Base-by-base conservation (phyloP, 2,888 invertebrate genomes). In the Apotomis turbidana region DNA sequence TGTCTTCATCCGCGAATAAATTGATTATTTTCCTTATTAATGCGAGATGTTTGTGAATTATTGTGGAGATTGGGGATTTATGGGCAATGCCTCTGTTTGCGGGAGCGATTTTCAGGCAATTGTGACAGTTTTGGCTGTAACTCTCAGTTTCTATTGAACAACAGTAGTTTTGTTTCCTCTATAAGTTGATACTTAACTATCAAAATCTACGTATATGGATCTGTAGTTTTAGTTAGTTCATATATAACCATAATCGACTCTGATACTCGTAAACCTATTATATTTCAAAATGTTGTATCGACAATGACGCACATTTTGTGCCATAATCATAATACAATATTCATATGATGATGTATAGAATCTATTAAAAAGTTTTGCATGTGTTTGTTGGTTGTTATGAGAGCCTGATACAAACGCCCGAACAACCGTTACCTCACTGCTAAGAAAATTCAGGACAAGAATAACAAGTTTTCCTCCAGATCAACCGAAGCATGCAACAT, bases 1-100 rank as follows among this genome's bases (percentile, higher is more conserved):
- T 87, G 87, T 92, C 92, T 92, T 89, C 86, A 92, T 93, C 83
- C 62, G 13, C 10, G 41, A 57, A 61, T 54, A 70, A 70, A 70
- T 71, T 68, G 71, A 71, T 71, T 70, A 63, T 70, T 71, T 71
- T 49, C 71, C 67, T 71, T 71, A 71, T 71, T 71, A 71, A 71
- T 71, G 67, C 57, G 61, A 61, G 55, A 67, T 55, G 15, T 62
- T 62, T 67, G 61, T 68, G 61, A 71, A 68, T 62, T 71, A 71
- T 68, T 67, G 71, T 38, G 46, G n/a, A 3, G 51, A 5, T 55
- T 38, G 46, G 54, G 66, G 66, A 66, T 66, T 66, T 57, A 66
- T 55, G n/a, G 57, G 49, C 13, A 51, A 64, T 64, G 52, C 44
- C 55, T 63, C 41, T 59, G 49, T 49, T 49, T 49, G 10, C 10